Base-by-base conservation (phyloP, 2,113 vertebrate genomes). In the Proteles cristata region DNA sequence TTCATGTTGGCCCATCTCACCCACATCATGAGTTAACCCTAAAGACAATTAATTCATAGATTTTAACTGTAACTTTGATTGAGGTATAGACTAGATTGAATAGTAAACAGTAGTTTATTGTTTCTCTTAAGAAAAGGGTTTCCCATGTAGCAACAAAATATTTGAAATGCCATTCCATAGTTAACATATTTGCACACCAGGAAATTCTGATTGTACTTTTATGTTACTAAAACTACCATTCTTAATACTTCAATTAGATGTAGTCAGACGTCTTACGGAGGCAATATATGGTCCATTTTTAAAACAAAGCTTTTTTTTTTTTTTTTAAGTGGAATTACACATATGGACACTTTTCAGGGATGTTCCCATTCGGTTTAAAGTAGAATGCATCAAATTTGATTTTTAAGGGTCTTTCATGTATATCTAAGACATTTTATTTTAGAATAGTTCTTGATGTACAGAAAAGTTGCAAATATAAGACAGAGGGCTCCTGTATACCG, bases 311-410 rank as follows among this genome's bases (percentile, higher is more conserved):
- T 58, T 53, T 14, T 63, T 26, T 61, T 14, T 63, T 26, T 61
- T 66, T 61, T 92, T 77, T 73, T 39, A 82, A 12, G 26, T 80
- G 43, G 19, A 80, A 92, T 88, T 95, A 89, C 2, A 69, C 16
- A 79, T 79, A 69, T 1, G 21, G 69, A 95, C 74, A n/a, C 1
- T 50, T 81, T 76, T 69, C 3, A 23, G 65, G 35, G 11, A n/a
- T 93, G 19, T 76, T 81, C 55, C 53, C 19, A 85, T 58, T 93
- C 26, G 50, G 35, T 86, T 88, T 69, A 58, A 35, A 92, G 31
- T 28, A 69, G 15, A 90, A 92, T 82, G 15, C 8, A 94, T n/a
- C n/a, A 39, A 58, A 96, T 87, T 48, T 90, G n/a, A 80, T 85
- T 94, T 91, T 69, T 92, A 92, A 50, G 16, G n/a, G 14, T 7